Evolutionary conservation across 2,888 invertebrate species (phyloP).

Genomic region (Erebia aethiops): DNA sequence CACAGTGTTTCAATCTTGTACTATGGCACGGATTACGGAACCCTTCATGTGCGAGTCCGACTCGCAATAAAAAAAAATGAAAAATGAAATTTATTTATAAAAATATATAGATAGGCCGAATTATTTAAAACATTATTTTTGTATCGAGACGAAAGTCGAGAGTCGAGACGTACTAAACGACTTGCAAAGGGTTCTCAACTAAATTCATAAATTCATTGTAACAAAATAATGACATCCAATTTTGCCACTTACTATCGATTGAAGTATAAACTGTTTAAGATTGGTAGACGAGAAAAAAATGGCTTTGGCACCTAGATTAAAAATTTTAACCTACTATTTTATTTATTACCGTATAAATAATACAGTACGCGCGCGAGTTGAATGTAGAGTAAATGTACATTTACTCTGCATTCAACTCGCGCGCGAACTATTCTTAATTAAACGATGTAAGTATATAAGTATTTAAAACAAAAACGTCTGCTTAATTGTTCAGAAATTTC

Average conservation of each 20-base stretch:
- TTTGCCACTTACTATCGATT: conserved; percentile 41
- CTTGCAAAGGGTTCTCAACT: conserved; percentile 22
- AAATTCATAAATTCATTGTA: conserved; percentile 40
- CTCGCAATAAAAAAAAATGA: no score
- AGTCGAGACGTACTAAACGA: conserved; percentile 27
- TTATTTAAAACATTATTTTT: conserved; percentile 9
- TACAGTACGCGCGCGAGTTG: no score
- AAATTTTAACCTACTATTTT: not conserved
- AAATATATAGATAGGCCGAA: no score
- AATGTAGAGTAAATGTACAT: no score
- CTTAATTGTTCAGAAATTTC: not conserved
- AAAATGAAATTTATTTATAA: no score
- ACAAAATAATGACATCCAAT: conserved; percentile 44
- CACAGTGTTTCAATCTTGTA: no score
- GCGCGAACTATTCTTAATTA: no score
- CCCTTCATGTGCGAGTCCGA: no score
- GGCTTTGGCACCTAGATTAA: conserved; percentile 8
- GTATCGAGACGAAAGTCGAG: not conserved
- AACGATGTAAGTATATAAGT: no score
- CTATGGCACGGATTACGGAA: no score
- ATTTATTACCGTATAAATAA: not conserved
- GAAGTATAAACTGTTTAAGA: conserved; percentile 37
- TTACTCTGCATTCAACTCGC: no score
- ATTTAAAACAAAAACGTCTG: not conserved
- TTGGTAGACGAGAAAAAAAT: conserved; percentile 39